Conservation (phyloP, 2,113 vertebrate genomes). For the Cranoglanis bouderius region DNA sequence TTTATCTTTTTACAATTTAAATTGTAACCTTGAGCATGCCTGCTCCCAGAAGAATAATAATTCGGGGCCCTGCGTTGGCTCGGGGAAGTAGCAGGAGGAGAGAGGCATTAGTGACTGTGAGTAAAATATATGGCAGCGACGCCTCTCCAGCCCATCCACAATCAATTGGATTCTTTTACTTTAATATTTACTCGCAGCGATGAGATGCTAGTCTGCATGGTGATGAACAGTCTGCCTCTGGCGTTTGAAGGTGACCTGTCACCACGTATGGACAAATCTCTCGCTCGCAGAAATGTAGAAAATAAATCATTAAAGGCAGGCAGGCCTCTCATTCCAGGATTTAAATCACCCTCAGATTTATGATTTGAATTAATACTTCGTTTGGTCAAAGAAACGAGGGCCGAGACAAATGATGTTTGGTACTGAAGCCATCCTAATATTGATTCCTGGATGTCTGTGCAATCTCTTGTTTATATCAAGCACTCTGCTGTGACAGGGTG, state of each 20-base stretch:
- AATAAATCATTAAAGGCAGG: constrained; percentile 99
- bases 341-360: constrained; percentile 99
- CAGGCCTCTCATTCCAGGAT: constrained; percentile 94
- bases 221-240: constrained; percentile 99
- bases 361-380: constrained; percentile 99
- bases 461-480: constrained; percentile 99
- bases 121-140: constrained; percentile 92
- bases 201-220: constrained; percentile 99
- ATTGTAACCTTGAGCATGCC: constrained; percentile 87
- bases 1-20: constrained; percentile 84
- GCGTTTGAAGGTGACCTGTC: constrained; percentile 99
- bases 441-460: constrained; percentile 99
- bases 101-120: constrained; percentile 86
- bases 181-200: constrained; percentile 99
- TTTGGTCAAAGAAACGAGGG: constrained; percentile 99
- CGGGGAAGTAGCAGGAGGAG: constrained; percentile 67
- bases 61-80: constrained; percentile 66
- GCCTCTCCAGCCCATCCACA: constrained; percentile 91
- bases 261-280: constrained; percentile 99
- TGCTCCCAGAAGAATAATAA: constrained; percentile 84
- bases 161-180: constrained; percentile 99
- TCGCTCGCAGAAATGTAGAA: constrained; percentile 99
- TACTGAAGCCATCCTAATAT: constrained; percentile 99
- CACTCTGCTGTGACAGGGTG: constrained; percentile 96
- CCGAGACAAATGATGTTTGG: constrained; percentile 98